phyloP scores from a whole-genome alignment of 2,888 invertebrate species.

The Gerris lacustris region DNA sequence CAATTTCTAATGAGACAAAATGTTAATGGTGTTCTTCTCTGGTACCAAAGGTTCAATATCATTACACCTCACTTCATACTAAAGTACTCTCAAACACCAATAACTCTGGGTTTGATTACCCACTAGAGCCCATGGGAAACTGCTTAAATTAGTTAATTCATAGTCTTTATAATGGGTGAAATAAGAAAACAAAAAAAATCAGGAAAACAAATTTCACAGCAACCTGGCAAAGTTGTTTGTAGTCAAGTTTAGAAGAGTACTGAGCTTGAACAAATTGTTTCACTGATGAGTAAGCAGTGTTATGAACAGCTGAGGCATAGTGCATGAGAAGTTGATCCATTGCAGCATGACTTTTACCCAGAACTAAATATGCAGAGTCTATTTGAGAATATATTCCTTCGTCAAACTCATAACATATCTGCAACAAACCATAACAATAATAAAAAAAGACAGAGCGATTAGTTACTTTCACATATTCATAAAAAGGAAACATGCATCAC shows the following conservation, averaged over 20 bases:
- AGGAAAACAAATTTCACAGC: not conserved
- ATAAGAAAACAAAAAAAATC: too few relatives aligned
- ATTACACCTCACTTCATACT: too few relatives aligned
- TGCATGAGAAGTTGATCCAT: slow-evolving; percentile 94
- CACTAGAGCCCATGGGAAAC: too few relatives aligned
- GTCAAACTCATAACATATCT: slow-evolving; percentile 61
- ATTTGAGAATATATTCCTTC: slow-evolving; percentile 65
- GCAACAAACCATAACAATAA: slow-evolving; percentile 25
- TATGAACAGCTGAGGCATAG: slow-evolving; percentile 83
- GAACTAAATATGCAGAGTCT: slow-evolving; percentile 71
- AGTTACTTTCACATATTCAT: too few relatives aligned
- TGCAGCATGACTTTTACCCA: slow-evolving; percentile 84
- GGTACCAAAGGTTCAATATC: too few relatives aligned
- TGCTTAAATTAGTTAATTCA: too few relatives aligned
- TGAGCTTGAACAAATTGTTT: slow-evolving; percentile 45
- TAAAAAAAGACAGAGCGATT: not conserved
- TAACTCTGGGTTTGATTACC: too few relatives aligned
- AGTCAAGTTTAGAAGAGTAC: slow-evolving; percentile 51
- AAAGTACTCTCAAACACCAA: too few relatives aligned
- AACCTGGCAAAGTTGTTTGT: slow-evolving; percentile 65
- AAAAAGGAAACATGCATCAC: too few relatives aligned
- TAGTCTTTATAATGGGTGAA: too few relatives aligned
- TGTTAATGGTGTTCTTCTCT: too few relatives aligned
- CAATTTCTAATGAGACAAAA: too few relatives aligned
- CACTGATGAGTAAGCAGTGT: slow-evolving; percentile 53